Evolutionary conservation across 2,888 invertebrate genomes (phyloP).

Genomic region (Petrophora chlorosata): DNA sequence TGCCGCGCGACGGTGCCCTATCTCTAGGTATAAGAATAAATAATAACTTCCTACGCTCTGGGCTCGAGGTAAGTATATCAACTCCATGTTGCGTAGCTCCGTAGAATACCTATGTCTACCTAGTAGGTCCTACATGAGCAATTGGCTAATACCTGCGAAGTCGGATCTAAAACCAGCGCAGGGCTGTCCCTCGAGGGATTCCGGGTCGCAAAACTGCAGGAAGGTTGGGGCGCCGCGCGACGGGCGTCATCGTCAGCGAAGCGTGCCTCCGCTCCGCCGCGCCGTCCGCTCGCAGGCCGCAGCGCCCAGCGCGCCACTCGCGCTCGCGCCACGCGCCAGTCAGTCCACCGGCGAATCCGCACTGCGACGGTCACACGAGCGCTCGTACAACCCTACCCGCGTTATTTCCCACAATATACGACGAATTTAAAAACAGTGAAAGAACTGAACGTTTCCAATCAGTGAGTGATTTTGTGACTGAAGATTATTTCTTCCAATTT

Average conservation of each 20-base stretch:
- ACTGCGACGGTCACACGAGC: slow-evolving; percentile 66
- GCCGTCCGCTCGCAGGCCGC: no score
- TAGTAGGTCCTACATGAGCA: slow-evolving; percentile 7
- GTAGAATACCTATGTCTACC: no score
- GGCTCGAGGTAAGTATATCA: no score
- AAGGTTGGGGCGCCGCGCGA: slow-evolving; percentile 22
- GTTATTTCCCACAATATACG: slow-evolving; percentile 6
- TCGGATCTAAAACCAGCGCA: slow-evolving; percentile 11
- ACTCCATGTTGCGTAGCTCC: no score
- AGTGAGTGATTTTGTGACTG: slow-evolving; percentile 49
- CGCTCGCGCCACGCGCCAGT: slow-evolving; percentile 40
- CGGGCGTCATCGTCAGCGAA: slow-evolving; percentile 33
- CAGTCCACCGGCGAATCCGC: slow-evolving; percentile 73
- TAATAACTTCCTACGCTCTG: no score
- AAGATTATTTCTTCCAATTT: slow-evolving; percentile 49
- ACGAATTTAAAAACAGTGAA: slow-evolving; percentile 24
- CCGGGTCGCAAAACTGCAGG: slow-evolving; percentile 8
- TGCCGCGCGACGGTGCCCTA: no score
- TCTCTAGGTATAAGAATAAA: no score
- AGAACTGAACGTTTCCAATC: slow-evolving; percentile 38
- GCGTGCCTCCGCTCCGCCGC: slow-evolving; percentile 47
- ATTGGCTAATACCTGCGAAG: slow-evolving; percentile 20
- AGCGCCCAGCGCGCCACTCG: no score
- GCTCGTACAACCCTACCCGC: slow-evolving; percentile 36
- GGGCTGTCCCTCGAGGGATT: slow-evolving; percentile 18